Conservation (phyloP, 1,140 invertebrate species). For the Drosophila busckii region DNA sequence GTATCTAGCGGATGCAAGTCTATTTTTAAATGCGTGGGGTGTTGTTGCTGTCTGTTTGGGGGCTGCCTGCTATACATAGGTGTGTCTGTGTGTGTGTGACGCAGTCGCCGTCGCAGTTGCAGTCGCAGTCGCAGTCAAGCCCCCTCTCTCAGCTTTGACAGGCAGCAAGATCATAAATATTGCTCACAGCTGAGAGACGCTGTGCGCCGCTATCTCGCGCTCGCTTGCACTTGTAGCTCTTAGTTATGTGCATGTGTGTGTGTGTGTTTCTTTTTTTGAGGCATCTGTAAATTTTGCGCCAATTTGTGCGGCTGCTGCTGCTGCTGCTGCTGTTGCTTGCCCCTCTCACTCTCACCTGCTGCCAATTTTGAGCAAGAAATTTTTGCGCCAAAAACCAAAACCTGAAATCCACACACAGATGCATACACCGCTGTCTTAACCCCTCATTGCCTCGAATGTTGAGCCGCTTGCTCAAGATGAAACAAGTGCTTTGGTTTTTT, state of each 20-base stretch:
- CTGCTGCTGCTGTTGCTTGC: constrained; percentile 16
- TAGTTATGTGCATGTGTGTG: constrained; percentile 7
- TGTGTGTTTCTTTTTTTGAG: constrained; percentile 31
- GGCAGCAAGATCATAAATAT: constrained; percentile 32
- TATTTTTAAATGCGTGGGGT: constrained; percentile 46
- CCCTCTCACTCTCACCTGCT: constrained; percentile 41
- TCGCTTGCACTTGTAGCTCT: background rate
- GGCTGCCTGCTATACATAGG: no score
- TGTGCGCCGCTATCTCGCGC: background rate
- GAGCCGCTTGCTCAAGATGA: constrained; percentile 49
- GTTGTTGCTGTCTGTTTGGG: background rate
- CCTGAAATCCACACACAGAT: constrained; percentile 58
- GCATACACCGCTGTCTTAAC: constrained; percentile 15
- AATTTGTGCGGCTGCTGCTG: constrained; percentile 61
- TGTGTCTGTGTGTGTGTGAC: constrained; percentile 4
- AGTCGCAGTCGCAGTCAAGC: constrained; percentile 4
- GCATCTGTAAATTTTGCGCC: constrained; percentile 72
- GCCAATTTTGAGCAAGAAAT: constrained; percentile 65
- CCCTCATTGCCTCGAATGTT: constrained; percentile 38
- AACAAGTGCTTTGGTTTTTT: constrained; percentile 69
- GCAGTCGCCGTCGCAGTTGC: constrained; percentile 1
- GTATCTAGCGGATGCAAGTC: constrained; percentile 46
- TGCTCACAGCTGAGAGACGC: constrained; percentile 24
- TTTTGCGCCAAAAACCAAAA: constrained; percentile 73
- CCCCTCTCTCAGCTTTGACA: constrained; percentile 11